Evolutionary conservation across 2,797 vertebrate species (phyloP), one percentile per base, ranked within the genome.

Genomic region (Scolopax bukidnonensis): DNA sequence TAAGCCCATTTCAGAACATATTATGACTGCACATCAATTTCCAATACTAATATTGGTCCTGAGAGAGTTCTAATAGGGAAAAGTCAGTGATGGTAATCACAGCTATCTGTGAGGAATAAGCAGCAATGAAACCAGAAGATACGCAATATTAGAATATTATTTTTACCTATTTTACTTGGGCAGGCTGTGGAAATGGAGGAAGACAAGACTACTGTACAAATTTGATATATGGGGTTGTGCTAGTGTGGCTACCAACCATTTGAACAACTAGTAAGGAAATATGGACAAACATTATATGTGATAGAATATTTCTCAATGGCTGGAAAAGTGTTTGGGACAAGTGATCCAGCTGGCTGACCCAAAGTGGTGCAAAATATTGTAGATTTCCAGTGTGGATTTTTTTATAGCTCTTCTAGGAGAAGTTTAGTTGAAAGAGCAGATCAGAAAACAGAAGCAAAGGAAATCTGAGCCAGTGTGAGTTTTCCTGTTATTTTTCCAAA

Each of bases 381-480:
- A 70, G 48, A 93, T 94, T 96, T 95, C 83, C 91, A 95, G 81
- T 32, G 38, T 67, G 51, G 63, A 53, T 84, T 73, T 95, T 95
- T 96, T 95, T 25, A 89, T 92, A 86, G 86, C 80, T 94, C 88
- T 93, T 96, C 48, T 85, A 93, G 91, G 87, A 96, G 91, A 93
- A 64, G 21, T 71, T 92, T 61, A 95, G 81, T 76, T 81, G 69
- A 82, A 90, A 71, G 40, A 88, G 56, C 51, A 70, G 74, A 84
- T 95, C 86, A 96, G 80, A 92, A 94, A 95, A 96, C 93, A 95
- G 94, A 95, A 96, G 86, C 83, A 68, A 89, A 89, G 38, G 83
- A 93, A 96, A 89, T 71, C 19, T 83, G 90, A 90, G 60, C 63
- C 74, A 82, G 67, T 82, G 71, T 27, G 67, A 94, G 33, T 82